These are phyloP conservation scores for Myrmecobius fasciatus DNA, from an alignment of 2,113 vertebrate genomes.

Conservation along the genomic window DNA sequence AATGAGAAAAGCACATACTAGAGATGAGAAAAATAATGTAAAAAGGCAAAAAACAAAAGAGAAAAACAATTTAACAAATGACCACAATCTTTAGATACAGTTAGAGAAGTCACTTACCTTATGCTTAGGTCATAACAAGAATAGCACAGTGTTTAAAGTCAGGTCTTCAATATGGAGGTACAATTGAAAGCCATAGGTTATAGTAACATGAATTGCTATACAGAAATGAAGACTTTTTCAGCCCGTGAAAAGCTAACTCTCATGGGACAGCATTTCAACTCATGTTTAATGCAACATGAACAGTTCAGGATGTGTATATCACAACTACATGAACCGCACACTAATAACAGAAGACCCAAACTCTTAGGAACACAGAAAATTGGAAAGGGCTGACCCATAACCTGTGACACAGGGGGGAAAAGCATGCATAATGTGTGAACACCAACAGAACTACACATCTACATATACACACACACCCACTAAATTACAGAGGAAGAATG, in stretches of 20 bases:
- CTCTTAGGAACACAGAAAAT: slow-evolving; percentile 73
- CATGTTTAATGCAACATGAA: slow-evolving; percentile 78
- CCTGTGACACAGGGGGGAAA: slow-evolving; percentile 71
- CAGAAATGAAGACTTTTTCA: slow-evolving; percentile 83
- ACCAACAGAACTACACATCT: slow-evolving; percentile 79
- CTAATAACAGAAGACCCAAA: slow-evolving; percentile 60
- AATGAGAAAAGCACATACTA: slow-evolving; percentile 76
- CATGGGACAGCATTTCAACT: slow-evolving; percentile 80
- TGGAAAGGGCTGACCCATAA: slow-evolving; percentile 72
- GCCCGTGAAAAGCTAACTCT: slow-evolving; percentile 88
- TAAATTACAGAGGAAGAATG: slow-evolving; percentile 78
- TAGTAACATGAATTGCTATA: slow-evolving; percentile 84
- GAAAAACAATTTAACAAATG: slow-evolving; percentile 75
- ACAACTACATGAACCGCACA: slow-evolving; percentile 77
- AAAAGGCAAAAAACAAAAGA: slow-evolving; percentile 75
- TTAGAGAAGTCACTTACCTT: slow-evolving; percentile 90
- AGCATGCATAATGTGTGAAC: slow-evolving; percentile 85
- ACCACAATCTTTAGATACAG: slow-evolving; percentile 82
- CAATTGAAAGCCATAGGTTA: slow-evolving; percentile 85
- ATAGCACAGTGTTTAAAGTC: slow-evolving; percentile 87
- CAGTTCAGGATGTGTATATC: slow-evolving; percentile 75
- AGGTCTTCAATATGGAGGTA: slow-evolving; percentile 89
- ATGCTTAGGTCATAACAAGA: slow-evolving; percentile 85
- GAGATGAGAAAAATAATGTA: slow-evolving; percentile 75
- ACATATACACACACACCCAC: slow-evolving; percentile 63